Conservation (phyloP, 2,888 invertebrate genomes). For the Venustoraphidia nigricollis region DNA sequence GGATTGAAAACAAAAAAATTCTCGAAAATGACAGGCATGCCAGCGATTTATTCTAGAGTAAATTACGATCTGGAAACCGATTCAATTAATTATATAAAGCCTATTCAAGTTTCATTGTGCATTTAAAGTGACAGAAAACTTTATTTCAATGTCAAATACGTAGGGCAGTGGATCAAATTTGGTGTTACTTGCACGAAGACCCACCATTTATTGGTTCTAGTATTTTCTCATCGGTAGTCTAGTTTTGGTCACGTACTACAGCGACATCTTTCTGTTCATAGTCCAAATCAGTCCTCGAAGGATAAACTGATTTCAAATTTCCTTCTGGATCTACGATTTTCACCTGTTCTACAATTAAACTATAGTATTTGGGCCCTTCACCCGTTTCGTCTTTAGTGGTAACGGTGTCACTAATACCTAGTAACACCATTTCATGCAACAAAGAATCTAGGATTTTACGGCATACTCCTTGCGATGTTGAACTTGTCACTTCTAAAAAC, state of each 20-base stretch:
- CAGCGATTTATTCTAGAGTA: too few species aligned
- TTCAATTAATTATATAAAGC: too few species aligned
- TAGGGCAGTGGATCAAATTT: too few species aligned
- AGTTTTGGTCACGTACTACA: constrained; percentile 4
- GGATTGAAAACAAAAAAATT: too few species aligned
- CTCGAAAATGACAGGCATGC: too few species aligned
- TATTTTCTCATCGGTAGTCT: too few species aligned
- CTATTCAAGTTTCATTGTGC: too few species aligned
- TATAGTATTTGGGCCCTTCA: constrained; percentile 19
- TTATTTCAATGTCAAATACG: too few species aligned
- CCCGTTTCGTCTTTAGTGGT: constrained; percentile 9
- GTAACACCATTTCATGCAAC: constrained; percentile 43
- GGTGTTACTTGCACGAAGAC: too few species aligned
- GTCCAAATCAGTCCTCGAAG: constrained; percentile 55
- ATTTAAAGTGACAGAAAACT: too few species aligned
- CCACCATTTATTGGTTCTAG: too few species aligned
- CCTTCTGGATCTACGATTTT: constrained; percentile 49
- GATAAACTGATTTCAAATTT: constrained; percentile 60
- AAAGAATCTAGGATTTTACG: constrained; percentile 50
- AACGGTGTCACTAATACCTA: constrained; percentile 30
- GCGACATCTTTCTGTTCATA: constrained; percentile 24
- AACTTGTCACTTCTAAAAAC: constrained; percentile 64
- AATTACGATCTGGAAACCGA: too few species aligned
- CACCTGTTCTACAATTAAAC: constrained; percentile 45
- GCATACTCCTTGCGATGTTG: constrained; percentile 45